These are phyloP conservation scores for Anhinga rufa DNA, from an alignment of 2,113 vertebrate species.

Conservation along the genomic window DNA sequence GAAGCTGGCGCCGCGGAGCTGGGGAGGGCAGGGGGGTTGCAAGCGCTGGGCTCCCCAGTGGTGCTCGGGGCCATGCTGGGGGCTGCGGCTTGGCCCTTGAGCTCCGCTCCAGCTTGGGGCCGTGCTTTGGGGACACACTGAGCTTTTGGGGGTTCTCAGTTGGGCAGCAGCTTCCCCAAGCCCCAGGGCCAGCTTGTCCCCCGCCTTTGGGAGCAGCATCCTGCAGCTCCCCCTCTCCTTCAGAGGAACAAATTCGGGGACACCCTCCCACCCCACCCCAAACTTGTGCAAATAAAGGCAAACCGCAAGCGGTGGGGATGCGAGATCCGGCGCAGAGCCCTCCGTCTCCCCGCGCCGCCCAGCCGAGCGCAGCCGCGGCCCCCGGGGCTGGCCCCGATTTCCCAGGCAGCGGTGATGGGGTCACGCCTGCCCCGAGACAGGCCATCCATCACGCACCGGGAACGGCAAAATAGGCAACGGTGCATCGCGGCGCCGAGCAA, in stretches of 20 bases:
- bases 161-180: not conserved
- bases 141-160: not conserved
- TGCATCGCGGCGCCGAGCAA: not conserved
- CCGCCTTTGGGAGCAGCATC: not conserved
- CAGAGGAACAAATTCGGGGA: not conserved
- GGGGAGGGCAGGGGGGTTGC: rapidly evolving
- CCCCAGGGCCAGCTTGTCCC: not conserved
- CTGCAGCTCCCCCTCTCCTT: not conserved
- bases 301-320: no score
- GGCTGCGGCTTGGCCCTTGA: not conserved
- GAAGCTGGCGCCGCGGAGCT: rapidly evolving
- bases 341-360: rapidly evolving
- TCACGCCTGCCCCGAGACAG: not conserved
- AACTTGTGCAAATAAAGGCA: not conserved
- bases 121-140: rapidly evolving
- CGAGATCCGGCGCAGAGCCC: not conserved
- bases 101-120: not conserved
- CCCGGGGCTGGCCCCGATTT: rapidly evolving
- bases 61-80: not conserved
- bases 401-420: rapidly evolving
- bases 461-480: not conserved
- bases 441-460: rapidly evolving
- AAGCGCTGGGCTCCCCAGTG: rapidly evolving
- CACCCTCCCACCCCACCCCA: no score
- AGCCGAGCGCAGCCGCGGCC: rapidly evolving